phyloP scores from a whole-genome alignment of 64 coral and sea anemone species.

The Astreopora myriophthalma region DNA sequence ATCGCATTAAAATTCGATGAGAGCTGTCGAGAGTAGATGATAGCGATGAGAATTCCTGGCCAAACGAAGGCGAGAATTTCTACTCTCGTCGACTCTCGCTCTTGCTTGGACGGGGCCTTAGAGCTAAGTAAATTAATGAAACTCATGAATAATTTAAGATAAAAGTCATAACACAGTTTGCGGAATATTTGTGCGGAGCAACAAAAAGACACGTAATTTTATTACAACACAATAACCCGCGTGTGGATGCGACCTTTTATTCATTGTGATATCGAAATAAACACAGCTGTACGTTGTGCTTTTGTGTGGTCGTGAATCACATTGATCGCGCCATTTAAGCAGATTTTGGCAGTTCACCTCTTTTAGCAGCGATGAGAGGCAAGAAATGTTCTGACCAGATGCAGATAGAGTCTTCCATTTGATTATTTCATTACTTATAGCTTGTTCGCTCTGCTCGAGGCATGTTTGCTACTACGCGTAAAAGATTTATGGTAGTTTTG shows the following conservation, averaged over 20 bases:
- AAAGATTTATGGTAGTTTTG: not conserved
- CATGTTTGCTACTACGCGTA: not conserved
- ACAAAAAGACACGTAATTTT: slow-evolving; percentile 43
- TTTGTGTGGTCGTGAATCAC: not conserved
- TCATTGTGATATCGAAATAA: slow-evolving; percentile 7
- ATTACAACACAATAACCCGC: not conserved
- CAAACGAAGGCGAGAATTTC: too few species aligned
- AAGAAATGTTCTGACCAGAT: not conserved
- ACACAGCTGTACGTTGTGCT: not conserved
- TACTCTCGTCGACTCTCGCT: too few species aligned
- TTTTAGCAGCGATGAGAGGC: not conserved
- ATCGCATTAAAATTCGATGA: too few species aligned
- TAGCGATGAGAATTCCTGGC: too few species aligned
- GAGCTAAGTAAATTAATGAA: too few species aligned
- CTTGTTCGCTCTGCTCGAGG: not conserved
- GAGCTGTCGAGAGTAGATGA: too few species aligned
- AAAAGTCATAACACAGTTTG: not conserved
- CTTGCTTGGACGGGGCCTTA: too few species aligned
- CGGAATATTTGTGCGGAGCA: not conserved
- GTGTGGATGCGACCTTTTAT: not conserved
- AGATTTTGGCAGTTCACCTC: not conserved
- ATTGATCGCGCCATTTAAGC: not conserved
- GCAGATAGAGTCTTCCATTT: not conserved
- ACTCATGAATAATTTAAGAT: too few species aligned
- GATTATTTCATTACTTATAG: not conserved